phyloP scores from a whole-genome alignment of 2,888 invertebrate species.

The Drosophila monieri region DNA sequence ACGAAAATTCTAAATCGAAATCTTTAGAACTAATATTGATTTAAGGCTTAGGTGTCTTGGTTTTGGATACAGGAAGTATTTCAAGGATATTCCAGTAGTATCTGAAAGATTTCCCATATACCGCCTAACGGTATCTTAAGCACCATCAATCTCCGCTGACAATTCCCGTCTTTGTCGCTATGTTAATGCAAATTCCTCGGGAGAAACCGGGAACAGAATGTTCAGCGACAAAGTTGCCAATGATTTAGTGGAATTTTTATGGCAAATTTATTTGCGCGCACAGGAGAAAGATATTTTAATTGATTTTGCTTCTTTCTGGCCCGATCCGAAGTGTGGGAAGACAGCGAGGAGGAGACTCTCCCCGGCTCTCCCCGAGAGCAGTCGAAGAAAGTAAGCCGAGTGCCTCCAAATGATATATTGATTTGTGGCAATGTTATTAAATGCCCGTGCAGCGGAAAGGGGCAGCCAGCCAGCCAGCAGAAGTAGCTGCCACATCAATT shows the following conservation, averaged over 20 bases:
- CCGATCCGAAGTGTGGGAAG: slow-evolving; percentile 70
- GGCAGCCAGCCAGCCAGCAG: slow-evolving; percentile 10
- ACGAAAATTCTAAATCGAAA: too few relatives aligned
- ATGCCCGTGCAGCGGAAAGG: slow-evolving; percentile 58
- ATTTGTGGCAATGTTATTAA: slow-evolving; percentile 76
- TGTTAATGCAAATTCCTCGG: slow-evolving; percentile 70
- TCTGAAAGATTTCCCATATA: slow-evolving; percentile 26
- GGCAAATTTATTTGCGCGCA: slow-evolving; percentile 70
- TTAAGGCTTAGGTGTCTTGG: too few relatives aligned
- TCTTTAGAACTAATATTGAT: too few relatives aligned
- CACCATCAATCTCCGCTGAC: slow-evolving; percentile 45
- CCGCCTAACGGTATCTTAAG: slow-evolving; percentile 24
- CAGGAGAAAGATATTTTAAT: slow-evolving; percentile 73
- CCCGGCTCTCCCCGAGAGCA: slow-evolving; percentile 1
- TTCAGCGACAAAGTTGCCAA: slow-evolving; percentile 61
- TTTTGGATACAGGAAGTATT: slow-evolving; percentile 1
- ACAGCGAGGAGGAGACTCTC: slow-evolving; percentile 14
- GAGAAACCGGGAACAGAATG: slow-evolving; percentile 39
- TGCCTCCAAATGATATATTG: slow-evolving; percentile 73
- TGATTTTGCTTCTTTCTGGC: slow-evolving; percentile 60
- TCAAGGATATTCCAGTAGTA: background rate
- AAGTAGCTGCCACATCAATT: slow-evolving; percentile 74
- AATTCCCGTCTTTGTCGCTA: slow-evolving; percentile 51
- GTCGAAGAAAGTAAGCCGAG: slow-evolving; percentile 69
- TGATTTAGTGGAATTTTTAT: slow-evolving; percentile 78